These are phyloP conservation scores for Oscheius sp. DNA, from an alignment of 2,888 invertebrate genomes.

Conservation along the genomic window DNA sequence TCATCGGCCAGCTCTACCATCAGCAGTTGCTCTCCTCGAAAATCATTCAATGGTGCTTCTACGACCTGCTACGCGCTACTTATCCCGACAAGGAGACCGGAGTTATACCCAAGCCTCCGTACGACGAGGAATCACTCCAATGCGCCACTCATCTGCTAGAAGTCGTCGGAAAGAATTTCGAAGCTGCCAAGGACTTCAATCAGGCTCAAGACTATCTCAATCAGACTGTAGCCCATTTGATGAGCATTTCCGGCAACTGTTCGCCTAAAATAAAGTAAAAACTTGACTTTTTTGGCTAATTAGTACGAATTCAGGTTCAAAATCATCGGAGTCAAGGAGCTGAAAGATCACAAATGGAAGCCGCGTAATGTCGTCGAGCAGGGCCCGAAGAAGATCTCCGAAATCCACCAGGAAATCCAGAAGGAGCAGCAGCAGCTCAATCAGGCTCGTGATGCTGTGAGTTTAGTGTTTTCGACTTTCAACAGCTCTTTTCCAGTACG, in stretches of 20 bases:
- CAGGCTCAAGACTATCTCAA: constrained; percentile 36
- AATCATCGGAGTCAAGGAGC: constrained; percentile 58
- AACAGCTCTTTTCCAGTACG: no score
- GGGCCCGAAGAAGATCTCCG: constrained; percentile 60
- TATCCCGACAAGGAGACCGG: constrained; percentile 5
- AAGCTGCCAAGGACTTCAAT: constrained; percentile 8
- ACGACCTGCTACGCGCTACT: constrained; percentile 43
- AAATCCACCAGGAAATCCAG: constrained; percentile 56
- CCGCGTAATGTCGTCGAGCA: constrained; percentile 50
- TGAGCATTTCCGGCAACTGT: constrained; percentile 36
- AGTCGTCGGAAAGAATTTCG: constrained; percentile 17
- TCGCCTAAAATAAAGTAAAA: constrained; percentile 51
- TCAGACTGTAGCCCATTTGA: constrained; percentile 41
- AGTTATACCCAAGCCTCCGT: constrained; percentile 13
- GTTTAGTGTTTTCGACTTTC: not conserved
- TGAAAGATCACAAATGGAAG: constrained; percentile 49
- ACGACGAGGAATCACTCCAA: constrained; percentile 45
- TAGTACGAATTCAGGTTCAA: constrained; percentile 45
- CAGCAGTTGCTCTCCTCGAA: constrained; percentile 49
- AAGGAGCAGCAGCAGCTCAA: constrained; percentile 53
- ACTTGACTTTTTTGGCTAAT: not conserved
- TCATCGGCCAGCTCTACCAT: constrained; percentile 63
- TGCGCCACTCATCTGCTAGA: constrained; percentile 44
- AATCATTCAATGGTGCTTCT: constrained; percentile 54
- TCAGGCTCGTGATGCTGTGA: constrained; percentile 42